Conservation (phyloP, 1,140 invertebrate genomes). For the Zaprionus inermis region DNA sequence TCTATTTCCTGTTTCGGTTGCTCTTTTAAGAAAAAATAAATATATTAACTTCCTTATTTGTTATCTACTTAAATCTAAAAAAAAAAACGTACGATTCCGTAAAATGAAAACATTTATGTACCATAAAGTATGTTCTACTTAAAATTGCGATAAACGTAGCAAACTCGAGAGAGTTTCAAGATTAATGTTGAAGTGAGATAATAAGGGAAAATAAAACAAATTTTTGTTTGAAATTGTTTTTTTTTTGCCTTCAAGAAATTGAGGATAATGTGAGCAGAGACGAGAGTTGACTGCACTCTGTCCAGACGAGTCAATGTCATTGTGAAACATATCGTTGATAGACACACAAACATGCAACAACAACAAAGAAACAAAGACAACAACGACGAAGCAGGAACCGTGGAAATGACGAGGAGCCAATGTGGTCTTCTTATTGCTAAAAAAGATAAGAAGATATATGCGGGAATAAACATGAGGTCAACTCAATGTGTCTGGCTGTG, state of each 20-base stretch:
- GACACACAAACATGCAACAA: constrained; percentile 29
- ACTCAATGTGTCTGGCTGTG: constrained; percentile 5
- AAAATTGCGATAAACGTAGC: neutral
- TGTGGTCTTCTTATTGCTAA: constrained; percentile 5
- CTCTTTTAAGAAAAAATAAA: neutral
- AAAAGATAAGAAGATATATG: constrained; percentile 10
- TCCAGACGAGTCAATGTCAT: constrained; percentile 60
- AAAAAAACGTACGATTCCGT: neutral
- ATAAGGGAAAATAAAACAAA: neutral
- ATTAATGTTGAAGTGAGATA: neutral
- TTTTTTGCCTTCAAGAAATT: constrained; percentile 8
- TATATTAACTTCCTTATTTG: neutral
- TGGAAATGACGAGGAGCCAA: constrained; percentile 12
- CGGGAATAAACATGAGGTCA: constrained; percentile 13
- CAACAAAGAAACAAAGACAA: constrained; percentile 27
- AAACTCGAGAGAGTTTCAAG: neutral
- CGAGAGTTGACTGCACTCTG: constrained; percentile 54
- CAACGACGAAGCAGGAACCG: constrained; percentile 24
- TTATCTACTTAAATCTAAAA: too few relatives aligned
- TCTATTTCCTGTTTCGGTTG: too few relatives aligned
- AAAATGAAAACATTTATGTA: neutral
- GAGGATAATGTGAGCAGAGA: constrained; percentile 15
- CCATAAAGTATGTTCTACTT: neutral
- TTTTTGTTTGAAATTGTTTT: constrained; percentile 1
- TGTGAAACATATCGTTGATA: constrained; percentile 22